A percentile compares a stretch with the other conserved stretches of the same genome.
Conservation (phyloP, 2,888 invertebrate genomes). For the Chrysodeixis includens region DNA sequence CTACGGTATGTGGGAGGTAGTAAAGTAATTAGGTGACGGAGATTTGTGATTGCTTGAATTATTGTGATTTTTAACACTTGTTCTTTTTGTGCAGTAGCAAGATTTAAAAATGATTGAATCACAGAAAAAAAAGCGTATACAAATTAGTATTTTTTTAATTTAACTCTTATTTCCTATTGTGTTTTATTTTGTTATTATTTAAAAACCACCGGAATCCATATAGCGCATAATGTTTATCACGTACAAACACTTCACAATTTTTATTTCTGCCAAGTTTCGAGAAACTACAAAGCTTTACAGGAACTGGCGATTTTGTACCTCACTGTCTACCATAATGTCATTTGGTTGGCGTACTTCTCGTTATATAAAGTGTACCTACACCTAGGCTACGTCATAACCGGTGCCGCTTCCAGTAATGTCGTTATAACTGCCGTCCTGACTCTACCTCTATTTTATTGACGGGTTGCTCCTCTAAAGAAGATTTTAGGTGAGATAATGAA, state of each 20-base stretch:
- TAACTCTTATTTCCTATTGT: too few species aligned
- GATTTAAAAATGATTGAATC: too few species aligned
- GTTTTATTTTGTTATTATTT: too few species aligned
- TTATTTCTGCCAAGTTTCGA: too few species aligned
- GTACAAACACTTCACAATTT: background rate
- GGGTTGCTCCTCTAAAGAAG: background rate
- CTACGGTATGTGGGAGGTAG: background rate
- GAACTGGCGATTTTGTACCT: background rate
- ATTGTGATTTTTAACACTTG: background rate
- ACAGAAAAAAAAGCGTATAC: too few species aligned
- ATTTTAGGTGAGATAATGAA: background rate
- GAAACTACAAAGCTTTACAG: too few species aligned
- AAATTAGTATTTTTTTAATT: too few species aligned
- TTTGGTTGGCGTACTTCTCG: background rate
- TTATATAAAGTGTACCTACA: background rate
- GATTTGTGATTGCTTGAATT: background rate
- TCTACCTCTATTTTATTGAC: slow-evolving; percentile 11
- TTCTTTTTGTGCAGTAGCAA: too few species aligned
- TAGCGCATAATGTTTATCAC: background rate
- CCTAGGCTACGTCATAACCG: slow-evolving; percentile 1
- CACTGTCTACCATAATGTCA: background rate
- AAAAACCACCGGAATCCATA: too few species aligned
- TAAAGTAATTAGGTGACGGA: background rate
- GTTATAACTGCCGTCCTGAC: background rate
- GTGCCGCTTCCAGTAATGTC: background rate